Base-by-base conservation (phyloP, 2,113 vertebrate species). In the Crocuta crocuta region DNA sequence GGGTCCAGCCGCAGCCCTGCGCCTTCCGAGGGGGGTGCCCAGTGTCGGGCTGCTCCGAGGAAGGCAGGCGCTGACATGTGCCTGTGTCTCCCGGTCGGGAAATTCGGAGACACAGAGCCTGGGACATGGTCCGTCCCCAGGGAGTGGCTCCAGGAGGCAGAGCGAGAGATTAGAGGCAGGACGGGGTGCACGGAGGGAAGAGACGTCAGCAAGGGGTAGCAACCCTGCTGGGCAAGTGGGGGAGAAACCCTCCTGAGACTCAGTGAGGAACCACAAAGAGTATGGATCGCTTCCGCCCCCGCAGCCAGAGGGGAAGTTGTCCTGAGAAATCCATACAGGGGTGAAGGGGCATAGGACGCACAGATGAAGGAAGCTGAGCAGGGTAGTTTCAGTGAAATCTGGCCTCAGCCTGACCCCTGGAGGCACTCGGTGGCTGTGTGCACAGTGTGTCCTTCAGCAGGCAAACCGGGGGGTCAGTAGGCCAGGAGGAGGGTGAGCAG, bases 31-130 rank as follows among this genome's bases (percentile, higher is more conserved):
- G 11, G 8, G 39, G 28, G 23, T 17, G 16, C 74, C n/a, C 0
- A 0, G 0, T 10, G 10, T 7, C 0, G 0, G 28, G 45, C 24
- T 33, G 48, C 17, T 35, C 71, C 4, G 10, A 48, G 74, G 24
- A 39, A 16, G 76, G 23, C 7, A 31, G 3, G 84, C 23, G 33
- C 63, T 53, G 3, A 39, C 33, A 2, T 9, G 33, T 50, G n/a
- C 45, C 76, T 68, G 45, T 16, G 4, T 63, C 7, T 13, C 35
- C 17, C 6, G 0, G 4, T 71, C 15, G 24, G 21, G 12, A 48
- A 10, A n/a, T 12, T 33, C 2, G 10, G 68, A n/a, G 28, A 31
- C 21, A 19, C 48, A 4, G 65, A 58, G 50, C 48, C 63, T 33
- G 11, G 8, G 16, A 23, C 7, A 2, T 5, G 63, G 45, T 16